Evolutionary conservation across 2,797 vertebrate species (phyloP).

Genomic region (Falco novaeseelandiae): DNA sequence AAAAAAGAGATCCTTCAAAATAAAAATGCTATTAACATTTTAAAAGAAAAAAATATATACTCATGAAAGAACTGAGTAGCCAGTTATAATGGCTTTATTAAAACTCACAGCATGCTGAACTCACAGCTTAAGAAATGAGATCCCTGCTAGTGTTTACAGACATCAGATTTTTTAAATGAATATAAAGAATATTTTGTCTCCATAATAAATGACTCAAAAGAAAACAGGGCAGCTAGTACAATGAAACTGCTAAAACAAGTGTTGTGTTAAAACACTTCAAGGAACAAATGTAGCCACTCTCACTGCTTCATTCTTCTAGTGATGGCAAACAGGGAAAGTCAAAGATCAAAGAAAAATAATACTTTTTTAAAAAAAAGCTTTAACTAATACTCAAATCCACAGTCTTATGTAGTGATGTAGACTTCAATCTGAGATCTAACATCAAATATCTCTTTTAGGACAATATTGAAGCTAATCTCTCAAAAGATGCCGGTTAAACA

Average conservation of each 20-base stretch:
- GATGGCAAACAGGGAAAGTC: background rate
- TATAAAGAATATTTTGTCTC: background rate
- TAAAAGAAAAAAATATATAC: background rate
- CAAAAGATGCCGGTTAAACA: background rate
- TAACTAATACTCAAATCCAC: background rate
- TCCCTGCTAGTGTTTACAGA: background rate
- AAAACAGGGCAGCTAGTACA: background rate
- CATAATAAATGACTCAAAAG: background rate
- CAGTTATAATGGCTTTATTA: conserved; percentile 17
- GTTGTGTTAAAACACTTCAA: background rate
- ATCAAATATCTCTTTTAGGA: background rate
- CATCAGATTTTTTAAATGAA: background rate
- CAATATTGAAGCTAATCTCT: background rate
- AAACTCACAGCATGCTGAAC: conserved; percentile 35
- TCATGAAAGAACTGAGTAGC: background rate
- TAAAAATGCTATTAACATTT: conserved; percentile 2
- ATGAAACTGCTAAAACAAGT: background rate
- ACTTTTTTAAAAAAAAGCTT: background rate
- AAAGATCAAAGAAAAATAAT: background rate
- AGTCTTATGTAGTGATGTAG: background rate
- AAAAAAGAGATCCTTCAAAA: background rate
- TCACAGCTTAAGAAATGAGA: conserved; percentile 10
- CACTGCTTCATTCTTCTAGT: background rate
- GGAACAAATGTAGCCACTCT: background rate
- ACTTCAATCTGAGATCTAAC: background rate